Evolutionary conservation across 2,113 vertebrate genomes (phyloP).

Genomic region (Odontesthes bonariensis): DNA sequence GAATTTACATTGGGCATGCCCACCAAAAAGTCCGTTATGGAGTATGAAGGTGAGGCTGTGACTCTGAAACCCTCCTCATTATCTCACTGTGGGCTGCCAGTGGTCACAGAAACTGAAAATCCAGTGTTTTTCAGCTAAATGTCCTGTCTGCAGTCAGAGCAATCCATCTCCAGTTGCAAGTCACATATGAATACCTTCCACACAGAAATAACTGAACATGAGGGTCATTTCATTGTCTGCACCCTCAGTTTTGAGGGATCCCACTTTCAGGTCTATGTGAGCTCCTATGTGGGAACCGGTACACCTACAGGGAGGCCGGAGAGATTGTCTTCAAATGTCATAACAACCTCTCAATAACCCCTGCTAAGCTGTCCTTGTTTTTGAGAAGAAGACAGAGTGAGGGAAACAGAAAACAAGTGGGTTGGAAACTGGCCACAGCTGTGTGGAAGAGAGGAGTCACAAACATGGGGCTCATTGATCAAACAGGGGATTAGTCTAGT

Average conservation of each 20-base stretch:
- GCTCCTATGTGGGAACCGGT: conserved; percentile 34
- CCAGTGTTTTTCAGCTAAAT: conserved; percentile 14
- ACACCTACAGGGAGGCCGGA: conserved; percentile 40
- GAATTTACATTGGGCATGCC: conserved; percentile 82
- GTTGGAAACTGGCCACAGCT: conserved; percentile 67
- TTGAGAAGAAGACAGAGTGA: conserved; percentile 20
- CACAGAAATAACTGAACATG: conserved; percentile 51
- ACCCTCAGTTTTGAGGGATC: conserved; percentile 49
- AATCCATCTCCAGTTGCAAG: conserved; percentile 17
- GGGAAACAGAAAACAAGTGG: conserved; percentile 42
- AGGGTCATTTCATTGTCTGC: conserved; percentile 36
- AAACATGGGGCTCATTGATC: conserved; percentile 77
- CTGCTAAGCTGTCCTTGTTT: conserved; percentile 63
- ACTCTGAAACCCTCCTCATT: conserved; percentile 34
- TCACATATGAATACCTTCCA: conserved; percentile 46
- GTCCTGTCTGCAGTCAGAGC: conserved; percentile 7
- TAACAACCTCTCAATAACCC: conserved; percentile 73
- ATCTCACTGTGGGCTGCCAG: conserved; percentile 17
- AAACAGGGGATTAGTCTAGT: conserved; percentile 79
- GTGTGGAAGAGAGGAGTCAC: conserved; percentile 70
- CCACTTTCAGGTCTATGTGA: conserved; percentile 43
- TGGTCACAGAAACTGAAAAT: conserved; percentile 13
- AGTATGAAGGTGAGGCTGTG: conserved; percentile 40
- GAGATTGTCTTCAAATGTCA: conserved; percentile 68
- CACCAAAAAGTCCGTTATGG: conserved; percentile 59